Base-by-base conservation (phyloP, 2,113 vertebrate genomes). In the Sterrhoptilus dennistouni region DNA sequence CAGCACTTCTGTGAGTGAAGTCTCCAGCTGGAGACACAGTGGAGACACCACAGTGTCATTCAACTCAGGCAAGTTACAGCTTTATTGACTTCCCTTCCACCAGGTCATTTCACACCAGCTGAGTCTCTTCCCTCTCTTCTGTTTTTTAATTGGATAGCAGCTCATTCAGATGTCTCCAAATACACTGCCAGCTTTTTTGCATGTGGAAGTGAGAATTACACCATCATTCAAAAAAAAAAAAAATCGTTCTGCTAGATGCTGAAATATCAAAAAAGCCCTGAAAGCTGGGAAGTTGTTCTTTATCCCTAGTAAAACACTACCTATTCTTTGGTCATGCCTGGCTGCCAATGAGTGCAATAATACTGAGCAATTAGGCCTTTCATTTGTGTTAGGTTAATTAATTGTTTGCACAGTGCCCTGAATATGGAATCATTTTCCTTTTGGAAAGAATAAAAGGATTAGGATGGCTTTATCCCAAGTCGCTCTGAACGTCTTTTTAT, bases 361-460 rank as follows among this genome's bases (percentile, higher is more conserved):
- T 64, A 90, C 85, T 3, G n/a, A 90, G 95, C 85, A 95, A 96
- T 95, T 92, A 96, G 53, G 47, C 70, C 89, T 94, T 94, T 96
- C 94, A 95, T 96, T 95, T 93, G 94, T 20, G 74, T 96, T 95
- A 87, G 86, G 83, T 89, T 97, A 97, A 97, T 97, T 96, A 97
- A 97, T 96, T 95, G 95, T 95, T 95, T 96, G 91, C 93, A 96
- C 89, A 94, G 79, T 60, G 81, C 78, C 60, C 84, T 94, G 90
- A 90, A 92, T 95, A 50, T 91, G 59, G 79, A 85, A 93, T 85
- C 66, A 49, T 85, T 95, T 87, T 89, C 74, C 83, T 95, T 96
- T 91, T 85, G 90, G 70, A 94, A 88, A 68, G 69, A 83, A 84
- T 90, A 83, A 94, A 93, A 90, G 64, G 74, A 93, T 95, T 90